A percentile compares a stretch with the other conserved stretches of the same genome.
phyloP scores from a whole-genome alignment of 2,888 invertebrate species.

The Melanchra persicariae region DNA sequence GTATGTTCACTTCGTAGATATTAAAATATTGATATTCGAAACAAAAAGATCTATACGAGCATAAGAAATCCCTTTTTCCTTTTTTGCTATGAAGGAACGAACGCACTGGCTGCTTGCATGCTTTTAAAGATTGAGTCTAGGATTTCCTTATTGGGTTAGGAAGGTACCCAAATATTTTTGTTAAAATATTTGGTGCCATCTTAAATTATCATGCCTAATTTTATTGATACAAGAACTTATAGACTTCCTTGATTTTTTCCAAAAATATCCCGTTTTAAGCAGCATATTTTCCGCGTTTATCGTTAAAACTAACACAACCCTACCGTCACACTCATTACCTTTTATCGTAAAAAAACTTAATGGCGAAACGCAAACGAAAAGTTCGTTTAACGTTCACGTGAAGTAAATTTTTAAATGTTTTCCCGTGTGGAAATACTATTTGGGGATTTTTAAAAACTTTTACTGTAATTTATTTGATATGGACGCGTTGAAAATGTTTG shows the following conservation, averaged over 20 bases:
- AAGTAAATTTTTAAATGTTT: slow-evolving; percentile 47
- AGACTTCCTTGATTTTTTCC: background rate
- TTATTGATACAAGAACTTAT: too few species aligned
- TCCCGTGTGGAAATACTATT: slow-evolving; percentile 54
- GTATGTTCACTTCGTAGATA: slow-evolving; percentile 31
- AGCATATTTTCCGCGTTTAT: slow-evolving; percentile 6
- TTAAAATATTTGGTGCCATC: too few species aligned
- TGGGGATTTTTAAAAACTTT: slow-evolving; percentile 50
- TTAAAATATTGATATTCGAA: slow-evolving; percentile 52
- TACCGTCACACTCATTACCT: slow-evolving; percentile 60
- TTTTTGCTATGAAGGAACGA: background rate
- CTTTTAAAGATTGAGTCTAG: background rate
- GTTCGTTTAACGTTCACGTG: slow-evolving; percentile 49
- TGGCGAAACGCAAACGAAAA: slow-evolving; percentile 55
- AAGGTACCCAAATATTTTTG: too few species aligned
- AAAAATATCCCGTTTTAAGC: too few species aligned
- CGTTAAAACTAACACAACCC: slow-evolving; percentile 45
- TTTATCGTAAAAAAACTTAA: slow-evolving; percentile 66
- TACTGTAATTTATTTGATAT: slow-evolving; percentile 38
- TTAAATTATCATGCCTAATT: too few species aligned
- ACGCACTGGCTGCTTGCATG: background rate
- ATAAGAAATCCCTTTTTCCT: slow-evolving; percentile 9
- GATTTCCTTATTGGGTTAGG: too few species aligned
- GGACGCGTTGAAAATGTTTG: slow-evolving; percentile 27
- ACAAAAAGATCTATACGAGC: slow-evolving; percentile 12